Evolutionary conservation across 2,888 invertebrate genomes (phyloP).

Genomic region (Ornithoptera priamus): DNA sequence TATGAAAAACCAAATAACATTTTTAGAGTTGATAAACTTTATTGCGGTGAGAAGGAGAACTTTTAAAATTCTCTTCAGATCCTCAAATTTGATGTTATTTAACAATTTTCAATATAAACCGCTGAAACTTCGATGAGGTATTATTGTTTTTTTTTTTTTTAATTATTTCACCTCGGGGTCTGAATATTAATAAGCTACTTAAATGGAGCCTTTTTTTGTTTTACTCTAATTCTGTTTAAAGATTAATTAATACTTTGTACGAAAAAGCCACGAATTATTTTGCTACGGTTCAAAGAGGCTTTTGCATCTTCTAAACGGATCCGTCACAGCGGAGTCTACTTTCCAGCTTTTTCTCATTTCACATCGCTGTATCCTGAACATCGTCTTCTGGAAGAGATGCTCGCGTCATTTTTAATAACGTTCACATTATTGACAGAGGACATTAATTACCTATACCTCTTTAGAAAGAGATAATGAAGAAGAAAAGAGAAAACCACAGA

Average conservation of each 20-base stretch:
- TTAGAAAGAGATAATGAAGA: too few species aligned
- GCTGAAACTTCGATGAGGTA: slow-evolving; percentile 22
- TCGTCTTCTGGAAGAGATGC: too few species aligned
- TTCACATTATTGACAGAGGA: too few species aligned
- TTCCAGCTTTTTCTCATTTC: too few species aligned
- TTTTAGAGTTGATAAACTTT: slow-evolving; percentile 13
- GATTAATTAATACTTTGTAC: slow-evolving; percentile 4
- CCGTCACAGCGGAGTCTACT: too few species aligned
- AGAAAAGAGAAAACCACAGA: too few species aligned
- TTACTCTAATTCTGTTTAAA: not conserved
- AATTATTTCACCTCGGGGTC: slow-evolving; percentile 17
- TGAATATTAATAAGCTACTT: slow-evolving; percentile 24
- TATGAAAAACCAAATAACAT: not conserved
- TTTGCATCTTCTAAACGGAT: too few species aligned
- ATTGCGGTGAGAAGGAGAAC: slow-evolving; percentile 17
- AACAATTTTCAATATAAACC: slow-evolving; percentile 26
- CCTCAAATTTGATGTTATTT: slow-evolving; percentile 17
- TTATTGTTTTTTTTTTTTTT: slow-evolving; percentile 17
- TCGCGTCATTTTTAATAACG: too few species aligned
- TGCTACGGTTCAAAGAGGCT: too few species aligned
- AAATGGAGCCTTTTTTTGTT: not conserved
- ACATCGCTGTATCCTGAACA: too few species aligned
- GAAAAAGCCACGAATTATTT: slow-evolving; percentile 4
- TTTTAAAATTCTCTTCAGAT: slow-evolving; percentile 17
- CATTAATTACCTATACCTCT: too few species aligned